Base-by-base conservation (phyloP, 2,113 vertebrate genomes). In the Edolisoma coerulescens region DNA sequence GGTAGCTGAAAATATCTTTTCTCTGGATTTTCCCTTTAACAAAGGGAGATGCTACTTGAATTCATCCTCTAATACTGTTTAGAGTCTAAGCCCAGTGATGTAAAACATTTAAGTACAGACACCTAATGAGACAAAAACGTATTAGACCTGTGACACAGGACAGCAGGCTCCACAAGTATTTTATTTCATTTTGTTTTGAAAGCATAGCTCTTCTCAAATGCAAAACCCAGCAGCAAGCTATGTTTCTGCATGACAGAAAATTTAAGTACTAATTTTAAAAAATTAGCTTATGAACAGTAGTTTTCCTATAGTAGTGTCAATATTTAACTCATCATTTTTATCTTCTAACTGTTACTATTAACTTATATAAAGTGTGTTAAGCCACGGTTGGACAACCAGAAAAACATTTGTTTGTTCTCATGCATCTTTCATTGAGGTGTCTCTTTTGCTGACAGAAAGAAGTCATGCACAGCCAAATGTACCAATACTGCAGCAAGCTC, bases 381-480 rank as follows among this genome's bases (percentile, higher is more conserved):
- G 67, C 41, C 42, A 52, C 61, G 83, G 39, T 7, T 47, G 39
- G 67, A 93, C 50, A 96, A 83, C 4, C 54, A 91, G 78, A 87
- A 93, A 91, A 94, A 65, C 47, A 91, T 80, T 90, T 73, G 59
- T 69, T 95, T 88, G 49, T 87, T 73, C 49, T 80, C 75, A 88
- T 84, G 67, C 47, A 83, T 93, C 67, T 93, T 91, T 91, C 85
- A 94, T 39, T 65, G 63, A 91, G 47, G 67, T 42, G 7, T 57
- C 71, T 92, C 32, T 87, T 70, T 60, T 91, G 81, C 67, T 83
- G 44, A 93, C 54, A 96, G 81, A 89, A 89, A 82, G 69, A 87
- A 94, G 82, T 76, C 50, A 88, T 3, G 39, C 70, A 86, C 54
- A 67, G 75, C 21, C 89, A 88, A 94, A 53, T 63, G 33, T 26